Conservation (phyloP, 1,140 invertebrate species). For the Bradysia coprophila region DNA sequence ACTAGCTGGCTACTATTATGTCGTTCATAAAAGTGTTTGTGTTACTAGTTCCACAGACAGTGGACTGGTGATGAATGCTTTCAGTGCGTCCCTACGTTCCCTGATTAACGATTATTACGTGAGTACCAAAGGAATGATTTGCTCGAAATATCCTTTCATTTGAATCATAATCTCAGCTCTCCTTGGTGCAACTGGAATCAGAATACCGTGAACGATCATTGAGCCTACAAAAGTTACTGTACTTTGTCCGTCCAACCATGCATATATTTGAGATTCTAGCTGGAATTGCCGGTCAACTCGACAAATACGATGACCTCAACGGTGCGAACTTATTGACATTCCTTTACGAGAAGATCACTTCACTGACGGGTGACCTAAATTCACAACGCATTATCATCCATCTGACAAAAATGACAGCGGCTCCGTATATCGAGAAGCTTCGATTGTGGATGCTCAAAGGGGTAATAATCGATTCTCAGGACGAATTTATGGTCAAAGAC, state of each 20-base stretch:
- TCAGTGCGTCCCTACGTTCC: slow-evolving; percentile 59
- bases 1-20: slow-evolving; percentile 71
- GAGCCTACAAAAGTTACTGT: slow-evolving; percentile 79
- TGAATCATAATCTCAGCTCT: slow-evolving; percentile 24
- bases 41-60: slow-evolving; percentile 57
- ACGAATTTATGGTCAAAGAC: slow-evolving; percentile 79
- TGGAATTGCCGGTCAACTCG: slow-evolving; percentile 55
- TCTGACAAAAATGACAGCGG: slow-evolving; percentile 56
- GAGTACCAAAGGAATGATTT: background rate
- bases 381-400: slow-evolving; percentile 62
- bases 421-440: slow-evolving; percentile 82
- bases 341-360: slow-evolving; percentile 65
- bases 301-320: slow-evolving; percentile 47
- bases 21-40: slow-evolving; percentile 57
- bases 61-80: slow-evolving; percentile 81
- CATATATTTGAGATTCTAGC: slow-evolving; percentile 66
- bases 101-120: slow-evolving; percentile 62
- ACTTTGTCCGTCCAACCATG: slow-evolving; percentile 72
- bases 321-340: slow-evolving; percentile 73
- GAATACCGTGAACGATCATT: slow-evolving; percentile 55
- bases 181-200: slow-evolving; percentile 71
- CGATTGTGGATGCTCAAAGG: slow-evolving; percentile 93
- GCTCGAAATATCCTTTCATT: too few relatives aligned
- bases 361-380: slow-evolving; percentile 53
- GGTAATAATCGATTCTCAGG: slow-evolving; percentile 74